These are phyloP conservation scores for Cephus pulcher DNA, from an alignment of 2,888 invertebrate species.

Conservation along the genomic window DNA sequence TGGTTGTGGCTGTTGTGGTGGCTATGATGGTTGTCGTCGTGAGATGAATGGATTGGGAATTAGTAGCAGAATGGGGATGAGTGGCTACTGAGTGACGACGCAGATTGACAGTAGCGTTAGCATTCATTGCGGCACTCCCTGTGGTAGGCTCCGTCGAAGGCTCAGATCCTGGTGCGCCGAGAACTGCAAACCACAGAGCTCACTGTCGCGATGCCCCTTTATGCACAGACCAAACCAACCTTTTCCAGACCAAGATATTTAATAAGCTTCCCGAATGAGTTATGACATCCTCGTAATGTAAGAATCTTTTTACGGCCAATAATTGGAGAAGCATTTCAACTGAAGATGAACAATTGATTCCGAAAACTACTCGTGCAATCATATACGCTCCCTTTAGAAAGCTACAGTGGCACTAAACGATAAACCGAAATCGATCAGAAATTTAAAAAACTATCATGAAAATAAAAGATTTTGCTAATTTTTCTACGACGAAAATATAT, in stretches of 20 bases:
- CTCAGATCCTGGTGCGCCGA: constrained; percentile 59
- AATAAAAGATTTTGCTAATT: neutral
- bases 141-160: constrained; percentile 46
- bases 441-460: neutral
- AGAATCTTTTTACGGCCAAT: neutral
- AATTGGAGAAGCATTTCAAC: neutral
- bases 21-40: constrained; percentile 49
- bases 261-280: neutral
- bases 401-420: neutral
- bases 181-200: constrained; percentile 62
- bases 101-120: constrained; percentile 56
- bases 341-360: neutral
- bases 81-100: constrained; percentile 65
- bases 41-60: constrained; percentile 61
- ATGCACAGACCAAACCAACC: neutral
- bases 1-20: constrained; percentile 28
- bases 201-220: constrained; percentile 13
- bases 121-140: constrained; percentile 58
- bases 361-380: neutral
- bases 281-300: neutral
- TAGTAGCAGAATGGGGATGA: constrained; percentile 63
- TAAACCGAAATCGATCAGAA: neutral
- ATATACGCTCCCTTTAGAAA: neutral
- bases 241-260: neutral
- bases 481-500: neutral